Percentiles rank a stretch among this genome's conserved stretches.
These are phyloP conservation scores for Pseudonaja textilis DNA, from an alignment of 2,113 vertebrate species.

Conservation along the genomic window DNA sequence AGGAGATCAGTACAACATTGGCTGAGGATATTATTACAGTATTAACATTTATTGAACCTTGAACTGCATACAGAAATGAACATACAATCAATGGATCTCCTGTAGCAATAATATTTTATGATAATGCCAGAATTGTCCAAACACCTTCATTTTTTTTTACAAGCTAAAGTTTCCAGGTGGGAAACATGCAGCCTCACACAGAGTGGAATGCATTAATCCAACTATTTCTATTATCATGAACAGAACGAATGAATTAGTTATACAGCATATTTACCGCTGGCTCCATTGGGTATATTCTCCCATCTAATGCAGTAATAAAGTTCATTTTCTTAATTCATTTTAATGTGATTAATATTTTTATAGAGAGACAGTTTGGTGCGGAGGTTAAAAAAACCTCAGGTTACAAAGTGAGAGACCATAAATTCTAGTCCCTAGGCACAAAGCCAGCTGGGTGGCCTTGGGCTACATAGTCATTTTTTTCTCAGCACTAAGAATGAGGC, in stretches of 20 bases:
- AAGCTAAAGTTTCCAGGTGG: not conserved
- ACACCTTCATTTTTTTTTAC: not conserved
- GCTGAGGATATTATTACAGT: not conserved
- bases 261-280: not conserved
- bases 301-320: not conserved
- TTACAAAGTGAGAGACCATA: not conserved
- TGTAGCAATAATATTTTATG: not conserved
- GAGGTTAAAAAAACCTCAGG: not conserved
- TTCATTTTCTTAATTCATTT: not conserved
- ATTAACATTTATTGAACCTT: not conserved
- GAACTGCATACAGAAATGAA: not conserved
- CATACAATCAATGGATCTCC: not conserved
- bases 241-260: not conserved
- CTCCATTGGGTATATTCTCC: not conserved
- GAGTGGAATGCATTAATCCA: not conserved
- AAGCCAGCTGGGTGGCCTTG: not conserved
- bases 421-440: not conserved
- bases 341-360: not conserved
- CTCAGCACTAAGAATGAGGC: not conserved
- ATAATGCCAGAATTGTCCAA: not conserved
- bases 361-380: not conserved
- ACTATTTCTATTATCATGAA: not conserved
- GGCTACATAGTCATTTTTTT: not conserved
- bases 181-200: not conserved
- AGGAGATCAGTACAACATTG: not conserved